Conservation (phyloP, 2,113 vertebrate genomes). For the Phylloscopus trochiloides region DNA sequence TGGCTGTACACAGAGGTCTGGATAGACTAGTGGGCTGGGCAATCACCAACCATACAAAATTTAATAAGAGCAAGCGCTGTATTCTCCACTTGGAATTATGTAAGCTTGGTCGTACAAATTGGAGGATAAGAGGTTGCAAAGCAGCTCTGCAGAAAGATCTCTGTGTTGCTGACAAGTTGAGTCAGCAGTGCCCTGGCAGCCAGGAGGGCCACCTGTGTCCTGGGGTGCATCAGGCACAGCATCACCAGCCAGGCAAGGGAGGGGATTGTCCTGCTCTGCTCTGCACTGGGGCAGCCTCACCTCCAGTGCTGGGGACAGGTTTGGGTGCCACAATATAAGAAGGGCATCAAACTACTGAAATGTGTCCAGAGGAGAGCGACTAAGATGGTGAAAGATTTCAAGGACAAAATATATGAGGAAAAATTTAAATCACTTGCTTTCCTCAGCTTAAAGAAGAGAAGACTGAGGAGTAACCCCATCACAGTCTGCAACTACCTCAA, state of each 20-base stretch:
- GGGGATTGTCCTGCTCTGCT: not conserved
- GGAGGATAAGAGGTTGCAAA: not conserved
- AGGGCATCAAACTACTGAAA: not conserved
- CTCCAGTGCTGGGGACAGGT: rapidly evolving
- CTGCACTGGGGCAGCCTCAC: rapidly evolving
- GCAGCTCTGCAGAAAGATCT: not conserved
- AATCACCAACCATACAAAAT: not conserved
- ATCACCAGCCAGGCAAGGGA: rapidly evolving
- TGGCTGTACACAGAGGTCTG: not conserved
- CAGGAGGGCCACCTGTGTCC: rapidly evolving
- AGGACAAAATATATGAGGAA: not conserved
- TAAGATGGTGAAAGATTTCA: not conserved
- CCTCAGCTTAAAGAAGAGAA: not conserved
- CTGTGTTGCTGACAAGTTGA: not conserved
- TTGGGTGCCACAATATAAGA: rapidly evolving
- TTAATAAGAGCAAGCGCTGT: not conserved
- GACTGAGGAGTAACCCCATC: not conserved
- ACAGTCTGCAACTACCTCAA: not conserved
- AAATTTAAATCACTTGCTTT: not conserved
- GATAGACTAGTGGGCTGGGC: not conserved
- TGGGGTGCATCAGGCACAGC: not conserved
- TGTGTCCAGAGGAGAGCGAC: rapidly evolving
- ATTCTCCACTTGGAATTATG: not conserved
- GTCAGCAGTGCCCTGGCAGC: not conserved
- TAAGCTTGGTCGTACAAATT: not conserved